A percentile compares a stretch with the other conserved stretches of the same genome.
Evolutionary conservation across 2,888 invertebrate species (phyloP).

Genomic region (Ethmia dodecea): DNA sequence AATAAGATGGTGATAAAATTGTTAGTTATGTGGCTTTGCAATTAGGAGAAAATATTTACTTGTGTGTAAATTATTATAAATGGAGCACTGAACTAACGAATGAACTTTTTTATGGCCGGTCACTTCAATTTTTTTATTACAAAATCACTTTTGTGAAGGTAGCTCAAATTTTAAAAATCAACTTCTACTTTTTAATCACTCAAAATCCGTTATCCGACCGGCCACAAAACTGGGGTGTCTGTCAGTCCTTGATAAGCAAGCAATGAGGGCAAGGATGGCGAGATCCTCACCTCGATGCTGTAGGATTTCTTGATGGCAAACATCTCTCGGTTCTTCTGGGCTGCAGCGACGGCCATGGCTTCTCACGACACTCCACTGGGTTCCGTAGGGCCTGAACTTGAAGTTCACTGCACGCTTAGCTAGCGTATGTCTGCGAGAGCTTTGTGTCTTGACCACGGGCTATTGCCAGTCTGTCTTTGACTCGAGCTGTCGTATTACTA

Average conservation of each 20-base stretch:
- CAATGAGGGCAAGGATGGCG: constrained; percentile 20
- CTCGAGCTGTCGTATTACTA: constrained; percentile 75
- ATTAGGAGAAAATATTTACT: too few relatives aligned
- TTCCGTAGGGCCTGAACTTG: constrained; percentile 67
- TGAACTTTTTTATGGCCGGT: background rate
- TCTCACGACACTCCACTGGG: constrained; percentile 66
- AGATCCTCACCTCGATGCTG: constrained; percentile 94
- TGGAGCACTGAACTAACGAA: too few relatives aligned
- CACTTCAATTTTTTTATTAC: background rate
- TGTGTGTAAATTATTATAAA: too few relatives aligned
- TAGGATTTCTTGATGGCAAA: constrained; percentile 98
- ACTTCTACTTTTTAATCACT: background rate
- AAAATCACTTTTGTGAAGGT: background rate
- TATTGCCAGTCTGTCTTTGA: constrained; percentile 77
- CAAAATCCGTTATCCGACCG: constrained; percentile 9
- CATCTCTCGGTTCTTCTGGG: constrained; percentile 96
- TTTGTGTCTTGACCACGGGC: constrained; percentile 80
- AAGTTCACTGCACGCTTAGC: constrained; percentile 73
- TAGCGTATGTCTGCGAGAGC: constrained; percentile 75
- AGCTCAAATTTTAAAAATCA: background rate
- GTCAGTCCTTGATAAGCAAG: constrained; percentile 8
- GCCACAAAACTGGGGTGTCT: constrained; percentile 17
- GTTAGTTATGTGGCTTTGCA: too few relatives aligned
- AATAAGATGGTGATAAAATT: too few relatives aligned
- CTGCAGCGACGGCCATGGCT: constrained; percentile 93